Evolutionary conservation across 2,797 vertebrate genomes (phyloP).

Genomic region (Labroides dimidiatus): DNA sequence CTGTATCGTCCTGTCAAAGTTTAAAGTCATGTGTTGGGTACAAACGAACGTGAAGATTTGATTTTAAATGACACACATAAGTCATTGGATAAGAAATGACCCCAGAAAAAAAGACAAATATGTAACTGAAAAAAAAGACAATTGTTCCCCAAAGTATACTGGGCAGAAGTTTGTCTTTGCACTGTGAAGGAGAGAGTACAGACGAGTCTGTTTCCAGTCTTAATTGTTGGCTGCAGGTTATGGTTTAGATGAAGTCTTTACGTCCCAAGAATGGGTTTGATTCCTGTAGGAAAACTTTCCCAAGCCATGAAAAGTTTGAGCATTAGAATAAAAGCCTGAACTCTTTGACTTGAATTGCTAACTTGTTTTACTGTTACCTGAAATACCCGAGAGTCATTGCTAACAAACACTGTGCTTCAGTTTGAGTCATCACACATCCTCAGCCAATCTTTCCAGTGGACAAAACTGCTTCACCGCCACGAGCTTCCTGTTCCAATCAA

Average conservation of each 20-base stretch:
- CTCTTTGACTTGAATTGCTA: background rate
- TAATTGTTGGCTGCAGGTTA: background rate
- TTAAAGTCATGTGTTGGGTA: no score
- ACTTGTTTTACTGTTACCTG: background rate
- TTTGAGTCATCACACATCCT: background rate
- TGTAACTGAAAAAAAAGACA: no score
- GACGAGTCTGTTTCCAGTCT: background rate
- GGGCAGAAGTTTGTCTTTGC: background rate
- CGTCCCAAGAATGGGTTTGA: background rate
- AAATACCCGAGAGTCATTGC: background rate
- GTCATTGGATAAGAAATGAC: background rate
- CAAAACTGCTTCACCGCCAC: background rate
- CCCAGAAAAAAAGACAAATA: background rate
- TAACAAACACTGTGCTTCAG: background rate
- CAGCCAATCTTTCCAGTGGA: background rate
- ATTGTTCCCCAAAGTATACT: background rate
- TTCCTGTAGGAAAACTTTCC: background rate
- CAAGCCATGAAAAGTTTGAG: background rate
- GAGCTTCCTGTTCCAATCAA: background rate
- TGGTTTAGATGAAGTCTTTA: background rate
- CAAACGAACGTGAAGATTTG: no score
- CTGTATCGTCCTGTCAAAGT: background rate
- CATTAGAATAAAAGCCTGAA: background rate
- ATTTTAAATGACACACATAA: no score
- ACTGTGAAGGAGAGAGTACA: background rate